These are phyloP conservation scores for Acipenser ruthenus DNA, from an alignment of 2,797 vertebrate genomes.

Conservation along the genomic window DNA sequence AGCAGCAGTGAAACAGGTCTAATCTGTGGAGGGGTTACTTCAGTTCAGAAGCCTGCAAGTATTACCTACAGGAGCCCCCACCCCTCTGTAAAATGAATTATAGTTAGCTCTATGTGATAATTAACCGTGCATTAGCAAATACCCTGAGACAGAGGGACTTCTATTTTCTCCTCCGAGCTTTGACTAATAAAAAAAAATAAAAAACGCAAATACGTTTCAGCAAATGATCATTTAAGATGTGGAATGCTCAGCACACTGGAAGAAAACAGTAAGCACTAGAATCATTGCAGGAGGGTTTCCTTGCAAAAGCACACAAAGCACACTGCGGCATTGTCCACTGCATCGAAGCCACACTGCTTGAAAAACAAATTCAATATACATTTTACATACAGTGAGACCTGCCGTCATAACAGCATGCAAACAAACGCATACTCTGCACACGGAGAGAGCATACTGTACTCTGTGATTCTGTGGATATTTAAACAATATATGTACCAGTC, in stretches of 20 bases:
- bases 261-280: constrained; percentile 66
- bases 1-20: constrained; percentile 48
- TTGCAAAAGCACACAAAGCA: too few species aligned
- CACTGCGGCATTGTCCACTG: too few species aligned
- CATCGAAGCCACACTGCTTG: too few species aligned
- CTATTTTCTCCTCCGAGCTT: constrained; percentile 68
- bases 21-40: constrained; percentile 80
- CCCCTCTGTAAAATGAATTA: constrained; percentile 75
- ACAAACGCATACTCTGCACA: too few species aligned
- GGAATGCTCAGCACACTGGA: constrained; percentile 68
- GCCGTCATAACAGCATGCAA: too few species aligned
- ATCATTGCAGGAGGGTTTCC: constrained; percentile 53
- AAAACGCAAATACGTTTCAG: constrained; percentile 70
- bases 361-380: too few species aligned
- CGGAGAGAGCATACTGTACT: too few species aligned
- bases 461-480: too few species aligned
- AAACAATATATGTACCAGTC: too few species aligned
- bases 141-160: constrained; percentile 67
- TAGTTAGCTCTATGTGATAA: constrained; percentile 78
- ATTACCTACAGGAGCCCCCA: constrained; percentile 69
- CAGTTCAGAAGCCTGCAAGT: constrained; percentile 74
- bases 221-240: constrained; percentile 74
- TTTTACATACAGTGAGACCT: too few species aligned
- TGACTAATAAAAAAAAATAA: constrained; percentile 61
- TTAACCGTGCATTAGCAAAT: constrained; percentile 77